Evolutionary conservation across 1,140 invertebrate species (phyloP), one percentile per base, ranked within the genome.

Genomic region (Trypoxylus dichotomus): DNA sequence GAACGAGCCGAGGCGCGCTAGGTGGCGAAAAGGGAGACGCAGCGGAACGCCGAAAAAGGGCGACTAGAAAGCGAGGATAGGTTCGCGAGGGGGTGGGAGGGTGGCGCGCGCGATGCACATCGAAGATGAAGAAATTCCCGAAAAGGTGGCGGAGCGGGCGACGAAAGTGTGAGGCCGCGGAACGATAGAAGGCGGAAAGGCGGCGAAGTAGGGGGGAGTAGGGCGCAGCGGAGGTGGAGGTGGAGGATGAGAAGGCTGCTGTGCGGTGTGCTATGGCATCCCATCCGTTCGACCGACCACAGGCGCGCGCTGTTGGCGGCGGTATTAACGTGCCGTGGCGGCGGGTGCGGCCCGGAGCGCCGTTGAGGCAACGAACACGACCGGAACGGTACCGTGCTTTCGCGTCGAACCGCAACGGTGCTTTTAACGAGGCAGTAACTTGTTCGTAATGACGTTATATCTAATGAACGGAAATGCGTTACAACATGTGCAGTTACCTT

Each of bases 51-150:
- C 32, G 32, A 37, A 21, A 58, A 58, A 58, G 47, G 47, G 13
- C 47, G 15, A 58, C 47, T 3, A n/a, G 47, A 21, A 58, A n/a
- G 42, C 42, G 42, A 43, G 47, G 47, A 58, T 58, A 5, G 13
- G 13, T 3, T 3, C 15, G 47, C 15, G 21, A 0, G 15, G 13
- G 13, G 15, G 7, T 10, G 13, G 13, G 15, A 13, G 15, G 47
- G 47, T n/a, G 5, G 47, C 47, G 47, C 15, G 47, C 47, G 47
- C 47, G 47, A 58, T 21, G 47, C 47, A 19, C 47, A 19, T n/a
- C 47, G 15, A 24, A 29, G 60, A 68, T 68, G 60, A 68, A 68
- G 60, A 68, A 68, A 68, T 68, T 68, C 60, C 60, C 60, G 60
- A 68, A 68, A 68, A 68, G 60, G 60, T 68, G 60, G 60, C 60